Evolutionary conservation across 2,797 vertebrate genomes (phyloP).

Genomic region (Lagodon rhomboides): DNA sequence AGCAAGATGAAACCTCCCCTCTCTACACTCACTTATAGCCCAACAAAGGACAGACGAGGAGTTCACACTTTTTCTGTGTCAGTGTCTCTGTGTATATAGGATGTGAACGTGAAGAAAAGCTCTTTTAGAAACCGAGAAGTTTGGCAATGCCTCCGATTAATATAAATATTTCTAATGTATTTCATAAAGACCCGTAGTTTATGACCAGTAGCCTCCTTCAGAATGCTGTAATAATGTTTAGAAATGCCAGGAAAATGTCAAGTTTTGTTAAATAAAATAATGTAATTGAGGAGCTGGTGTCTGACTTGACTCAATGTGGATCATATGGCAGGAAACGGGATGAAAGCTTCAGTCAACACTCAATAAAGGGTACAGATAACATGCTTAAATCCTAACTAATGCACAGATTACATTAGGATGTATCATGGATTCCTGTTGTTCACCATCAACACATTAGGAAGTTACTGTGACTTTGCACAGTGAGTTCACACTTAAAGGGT

Average conservation of each 20-base stretch:
- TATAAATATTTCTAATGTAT: constrained; percentile 82
- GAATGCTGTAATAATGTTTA: constrained; percentile 69
- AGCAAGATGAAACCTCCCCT: constrained; percentile 29
- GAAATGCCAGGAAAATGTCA: constrained; percentile 60
- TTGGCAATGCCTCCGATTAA: constrained; percentile 72
- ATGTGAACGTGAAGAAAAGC: constrained; percentile 75
- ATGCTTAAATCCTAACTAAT: too few relatives aligned
- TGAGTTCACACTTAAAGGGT: too few relatives aligned
- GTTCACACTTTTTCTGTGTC: constrained; percentile 57
- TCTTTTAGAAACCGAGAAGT: constrained; percentile 76
- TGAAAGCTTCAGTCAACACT: not conserved
- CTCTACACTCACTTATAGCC: constrained; percentile 54
- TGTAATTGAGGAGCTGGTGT: constrained; percentile 32
- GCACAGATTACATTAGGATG: too few relatives aligned
- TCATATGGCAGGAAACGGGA: not conserved
- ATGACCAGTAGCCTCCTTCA: constrained; percentile 59
- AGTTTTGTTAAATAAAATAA: constrained; percentile 77
- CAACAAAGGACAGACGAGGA: constrained; percentile 47
- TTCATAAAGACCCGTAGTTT: constrained; percentile 70
- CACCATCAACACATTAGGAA: too few relatives aligned
- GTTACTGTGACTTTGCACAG: too few relatives aligned
- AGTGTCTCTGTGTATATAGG: constrained; percentile 64
- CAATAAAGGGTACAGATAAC: too few relatives aligned
- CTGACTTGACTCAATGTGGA: constrained; percentile 26
- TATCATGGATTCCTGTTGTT: too few relatives aligned